phyloP scores from a whole-genome alignment of 2,888 invertebrate species.

The Saturnia japonica region DNA sequence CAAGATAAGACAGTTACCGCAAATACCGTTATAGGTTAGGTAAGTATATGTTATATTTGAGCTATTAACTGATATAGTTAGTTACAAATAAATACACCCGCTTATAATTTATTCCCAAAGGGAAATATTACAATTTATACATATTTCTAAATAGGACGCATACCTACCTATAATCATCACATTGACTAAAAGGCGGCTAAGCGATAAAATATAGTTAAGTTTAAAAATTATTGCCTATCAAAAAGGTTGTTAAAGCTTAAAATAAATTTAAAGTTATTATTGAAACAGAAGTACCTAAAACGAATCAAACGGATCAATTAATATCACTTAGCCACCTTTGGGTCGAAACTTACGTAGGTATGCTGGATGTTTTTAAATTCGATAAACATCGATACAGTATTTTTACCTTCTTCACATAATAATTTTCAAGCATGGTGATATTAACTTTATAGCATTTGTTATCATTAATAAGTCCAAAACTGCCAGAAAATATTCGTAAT shows the following conservation, averaged over 20 bases:
- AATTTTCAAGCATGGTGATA: background rate
- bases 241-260: background rate
- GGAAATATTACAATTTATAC: background rate
- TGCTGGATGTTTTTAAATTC: background rate
- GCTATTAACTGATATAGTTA: background rate
- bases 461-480: too few relatives aligned
- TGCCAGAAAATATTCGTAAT: too few relatives aligned
- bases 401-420: background rate
- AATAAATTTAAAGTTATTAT: background rate
- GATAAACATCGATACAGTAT: background rate
- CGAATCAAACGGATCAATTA: too few relatives aligned
- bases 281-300: background rate
- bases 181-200: background rate
- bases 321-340: too few relatives aligned
- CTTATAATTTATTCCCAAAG: background rate
- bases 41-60: background rate
- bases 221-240: background rate
- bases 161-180: background rate
- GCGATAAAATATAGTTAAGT: background rate
- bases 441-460: background rate
- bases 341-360: too few relatives aligned
- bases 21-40: constrained; percentile 6
- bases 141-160: background rate
- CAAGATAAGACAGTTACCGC: constrained; percentile 20
- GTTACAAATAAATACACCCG: background rate